Conservation (phyloP, 2,888 invertebrate genomes). For the Polylopha cassiicola region DNA sequence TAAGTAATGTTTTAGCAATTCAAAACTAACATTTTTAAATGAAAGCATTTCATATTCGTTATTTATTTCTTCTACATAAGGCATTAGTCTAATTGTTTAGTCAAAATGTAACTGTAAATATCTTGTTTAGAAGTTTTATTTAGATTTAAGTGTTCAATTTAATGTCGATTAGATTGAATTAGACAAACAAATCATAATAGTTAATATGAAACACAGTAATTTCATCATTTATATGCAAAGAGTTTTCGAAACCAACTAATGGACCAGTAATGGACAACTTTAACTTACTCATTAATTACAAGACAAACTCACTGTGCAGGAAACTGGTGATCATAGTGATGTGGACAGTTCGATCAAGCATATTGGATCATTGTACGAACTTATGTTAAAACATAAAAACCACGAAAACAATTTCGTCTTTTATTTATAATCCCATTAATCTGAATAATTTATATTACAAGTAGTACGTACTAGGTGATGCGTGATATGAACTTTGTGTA, state of each 20-base stretch:
- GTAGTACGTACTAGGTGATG: too few relatives aligned
- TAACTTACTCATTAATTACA: slow-evolving; percentile 46
- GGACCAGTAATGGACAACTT: slow-evolving; percentile 66
- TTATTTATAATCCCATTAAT: slow-evolving; percentile 36
- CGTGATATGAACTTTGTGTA: too few relatives aligned
- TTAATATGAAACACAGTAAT: slow-evolving; percentile 45
- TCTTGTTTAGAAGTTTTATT: slow-evolving; percentile 73
- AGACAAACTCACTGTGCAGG: slow-evolving; percentile 36
- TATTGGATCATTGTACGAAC: slow-evolving; percentile 74
- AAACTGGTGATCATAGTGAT: slow-evolving; percentile 43
- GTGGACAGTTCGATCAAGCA: slow-evolving; percentile 66
- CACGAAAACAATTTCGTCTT: slow-evolving; percentile 53
- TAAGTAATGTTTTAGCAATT: slow-evolving; percentile 62
- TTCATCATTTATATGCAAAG: slow-evolving; percentile 49
- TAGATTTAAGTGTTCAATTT: slow-evolving; percentile 73
- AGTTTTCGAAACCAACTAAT: slow-evolving; percentile 60
- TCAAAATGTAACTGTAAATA: slow-evolving; percentile 73
- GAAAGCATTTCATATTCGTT: slow-evolving; percentile 74
- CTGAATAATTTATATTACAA: too few relatives aligned
- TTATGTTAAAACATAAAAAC: slow-evolving; percentile 72
- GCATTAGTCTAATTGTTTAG: slow-evolving; percentile 72
- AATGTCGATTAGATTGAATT: slow-evolving; percentile 68
- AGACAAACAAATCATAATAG: slow-evolving; percentile 48
- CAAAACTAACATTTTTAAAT: slow-evolving; percentile 63
- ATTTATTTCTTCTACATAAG: slow-evolving; percentile 72